Base-by-base conservation (phyloP, 1,140 invertebrate genomes). In the Ericerus pela region DNA sequence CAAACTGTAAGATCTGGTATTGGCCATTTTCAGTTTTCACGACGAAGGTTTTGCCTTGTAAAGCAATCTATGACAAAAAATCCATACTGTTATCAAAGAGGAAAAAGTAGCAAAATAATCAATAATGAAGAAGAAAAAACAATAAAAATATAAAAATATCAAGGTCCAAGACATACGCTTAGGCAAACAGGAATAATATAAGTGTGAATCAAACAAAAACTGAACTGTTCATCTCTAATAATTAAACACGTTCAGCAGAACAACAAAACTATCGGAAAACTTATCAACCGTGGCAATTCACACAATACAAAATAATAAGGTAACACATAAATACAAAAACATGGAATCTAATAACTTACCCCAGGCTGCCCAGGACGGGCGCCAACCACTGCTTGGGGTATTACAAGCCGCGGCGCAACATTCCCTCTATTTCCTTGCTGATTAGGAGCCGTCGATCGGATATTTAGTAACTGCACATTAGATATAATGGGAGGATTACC, bases 1-100 rank as follows among this genome's bases (percentile, higher is more conserved):
- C 85, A 61, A 92, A 85, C 69, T 87, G 80, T 60, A 96, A 73
- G 63, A 95, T 74, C 71, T 95, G 88, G 72, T 85, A 89, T 67
- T 92, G 87, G 61, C 91, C 92, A 77, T 88, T 92, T 75, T 96
- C 91, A 67, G 90, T 94, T 75, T 94, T 93, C 65, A 96, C 73
- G 62, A 94, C 75, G 64, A 94, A 75, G 72, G 88, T 85, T 64
- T 84, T 84, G 69, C 80, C 87, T 72, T 82, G 83, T 33, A 33
- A 33, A 8, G 8, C 8, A 10, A 33, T 10, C 31, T 33, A 33
- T 33, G n/a, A 8, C n/a, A 33, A 10, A 33, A n/a, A 33, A 33
- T 33, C n/a, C n/a, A 33, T 33, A n/a, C 31, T 10, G 31, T 33
- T 33, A 33, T 10, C n/a, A 33, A 8, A n/a, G n/a, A n/a, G n/a